Evolutionary conservation across 2,888 invertebrate species (phyloP), one percentile per base, ranked within the genome.

Genomic region (Torymus tubicola): DNA sequence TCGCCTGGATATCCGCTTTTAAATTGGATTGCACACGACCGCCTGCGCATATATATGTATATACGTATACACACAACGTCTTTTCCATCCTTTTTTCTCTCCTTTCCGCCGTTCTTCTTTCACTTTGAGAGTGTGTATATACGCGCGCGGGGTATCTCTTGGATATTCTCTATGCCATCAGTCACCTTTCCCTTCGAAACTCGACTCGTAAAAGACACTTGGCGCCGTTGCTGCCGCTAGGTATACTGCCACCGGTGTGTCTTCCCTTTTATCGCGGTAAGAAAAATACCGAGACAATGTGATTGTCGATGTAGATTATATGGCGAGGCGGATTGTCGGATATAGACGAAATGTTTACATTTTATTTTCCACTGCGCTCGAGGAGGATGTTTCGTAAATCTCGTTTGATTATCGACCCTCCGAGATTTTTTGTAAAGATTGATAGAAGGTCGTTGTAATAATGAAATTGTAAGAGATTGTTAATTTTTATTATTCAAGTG

Each of bases 1-100:
- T 89, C 87, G 87, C 86, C 83, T 88, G 88, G 90, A 91, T 91
- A 90, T 89, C 89, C 88, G 89, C 88, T 88, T 87, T 88, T 89
- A 90, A 90, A 90, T 91, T 91, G 88, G 90, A 84, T 85, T 82
- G 80, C 85, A 83, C 81, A 83, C 42, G 42, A 80, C 67, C 73
- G 69, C 70, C 52, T 42, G 42, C 42, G 42, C 42, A 42, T 8
- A 42, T 42, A 42, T 8, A 42, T 42, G 8, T 8, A 42, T 8
- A 42, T 8, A 8, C 5, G 3, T 8, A 42, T 8, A 42, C 8
- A 42, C 8, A 42, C 76, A 60, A 24, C 76, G 76, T 82, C 79
- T 80, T 82, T 84, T 78, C 80, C 82, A 68, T 82, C 81, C 80
- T 80, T 81, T 79, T 78, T 70, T 75, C 71, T 82, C 68, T 79